Conservation (phyloP, 1,140 invertebrate species). For the Centruroides sculpturatus region DNA sequence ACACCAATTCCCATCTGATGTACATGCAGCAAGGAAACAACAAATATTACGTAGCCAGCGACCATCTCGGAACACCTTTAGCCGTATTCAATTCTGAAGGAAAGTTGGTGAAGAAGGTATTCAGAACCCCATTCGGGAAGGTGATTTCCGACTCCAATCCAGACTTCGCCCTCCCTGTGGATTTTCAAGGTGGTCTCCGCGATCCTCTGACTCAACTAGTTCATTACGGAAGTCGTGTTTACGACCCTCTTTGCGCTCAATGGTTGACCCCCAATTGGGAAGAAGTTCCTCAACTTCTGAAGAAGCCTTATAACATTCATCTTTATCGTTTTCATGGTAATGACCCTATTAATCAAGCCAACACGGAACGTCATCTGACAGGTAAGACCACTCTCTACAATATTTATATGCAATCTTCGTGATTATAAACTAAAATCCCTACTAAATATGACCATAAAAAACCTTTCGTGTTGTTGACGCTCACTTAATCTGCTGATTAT, state of each 20-base stretch:
- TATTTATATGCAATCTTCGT: no score
- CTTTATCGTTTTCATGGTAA: conserved; percentile 82
- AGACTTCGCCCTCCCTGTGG: conserved; percentile 78
- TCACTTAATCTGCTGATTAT: no score
- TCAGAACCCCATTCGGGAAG: conserved; percentile 83
- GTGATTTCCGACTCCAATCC: conserved; percentile 91
- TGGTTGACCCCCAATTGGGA: conserved; percentile 90
- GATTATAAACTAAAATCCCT: no score
- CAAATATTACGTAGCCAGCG: conserved; percentile 88
- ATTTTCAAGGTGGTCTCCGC: conserved; percentile 79
- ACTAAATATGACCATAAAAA: no score
- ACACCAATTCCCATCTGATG: conserved; percentile 76
- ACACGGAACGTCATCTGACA: no score
- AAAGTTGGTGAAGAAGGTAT: conserved; percentile 79
- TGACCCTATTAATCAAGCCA: conserved; percentile 61
- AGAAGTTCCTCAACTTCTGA: conserved; percentile 59
- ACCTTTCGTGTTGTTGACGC: no score
- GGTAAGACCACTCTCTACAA: no score
- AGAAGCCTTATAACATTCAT: conserved; percentile 58
- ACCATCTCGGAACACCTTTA: conserved; percentile 84
- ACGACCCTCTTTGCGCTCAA: conserved; percentile 84
- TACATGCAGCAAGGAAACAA: conserved; percentile 66
- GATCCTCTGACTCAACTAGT: conserved; percentile 80
- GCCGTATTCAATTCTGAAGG: conserved; percentile 92
- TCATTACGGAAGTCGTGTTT: conserved; percentile 83